These are phyloP conservation scores for Nemopilema nomurai DNA, from an alignment of 30 jellyfish, hydroid and myxozoan genomes.

Conservation along the genomic window DNA sequence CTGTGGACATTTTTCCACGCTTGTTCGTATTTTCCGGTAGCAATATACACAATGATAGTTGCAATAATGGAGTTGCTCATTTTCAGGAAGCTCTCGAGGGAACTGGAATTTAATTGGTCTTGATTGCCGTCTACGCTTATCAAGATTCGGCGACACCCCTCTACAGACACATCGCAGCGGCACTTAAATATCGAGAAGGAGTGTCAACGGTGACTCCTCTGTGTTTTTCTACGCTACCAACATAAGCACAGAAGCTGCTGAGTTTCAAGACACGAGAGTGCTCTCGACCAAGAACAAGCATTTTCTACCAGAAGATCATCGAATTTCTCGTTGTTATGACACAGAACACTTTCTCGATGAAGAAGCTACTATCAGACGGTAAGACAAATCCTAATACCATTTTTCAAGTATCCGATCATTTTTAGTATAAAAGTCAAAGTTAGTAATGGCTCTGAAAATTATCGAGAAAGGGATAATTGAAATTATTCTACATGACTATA, in stretches of 20 bases:
- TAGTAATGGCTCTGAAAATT: too few species aligned
- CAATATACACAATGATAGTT: not conserved
- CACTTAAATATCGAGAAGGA: constrained; percentile 44
- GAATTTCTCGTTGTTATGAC: constrained; percentile 66
- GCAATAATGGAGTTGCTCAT: constrained; percentile 18
- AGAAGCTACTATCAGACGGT: constrained; percentile 73
- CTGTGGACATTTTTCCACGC: not conserved
- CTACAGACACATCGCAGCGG: constrained; percentile 46
- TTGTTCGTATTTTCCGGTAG: not conserved
- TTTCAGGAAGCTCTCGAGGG: constrained; percentile 54
- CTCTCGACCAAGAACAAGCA: too few species aligned
- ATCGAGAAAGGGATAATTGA: too few species aligned
- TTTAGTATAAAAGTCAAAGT: too few species aligned
- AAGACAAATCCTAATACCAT: too few species aligned
- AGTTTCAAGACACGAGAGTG: too few species aligned
- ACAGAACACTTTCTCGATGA: constrained; percentile 86
- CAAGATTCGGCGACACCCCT: constrained; percentile 69
- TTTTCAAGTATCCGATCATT: too few species aligned
- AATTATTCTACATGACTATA: too few species aligned
- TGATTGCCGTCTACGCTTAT: constrained; percentile 52
- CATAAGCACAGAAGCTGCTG: not conserved
- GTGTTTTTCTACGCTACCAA: not conserved
- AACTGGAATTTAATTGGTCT: constrained; percentile 42
- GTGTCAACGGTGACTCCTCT: not conserved
- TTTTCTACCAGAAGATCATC: not conserved